Evolutionary conservation across 2,888 invertebrate species (phyloP).

Genomic region (Aporophyla nigra): DNA sequence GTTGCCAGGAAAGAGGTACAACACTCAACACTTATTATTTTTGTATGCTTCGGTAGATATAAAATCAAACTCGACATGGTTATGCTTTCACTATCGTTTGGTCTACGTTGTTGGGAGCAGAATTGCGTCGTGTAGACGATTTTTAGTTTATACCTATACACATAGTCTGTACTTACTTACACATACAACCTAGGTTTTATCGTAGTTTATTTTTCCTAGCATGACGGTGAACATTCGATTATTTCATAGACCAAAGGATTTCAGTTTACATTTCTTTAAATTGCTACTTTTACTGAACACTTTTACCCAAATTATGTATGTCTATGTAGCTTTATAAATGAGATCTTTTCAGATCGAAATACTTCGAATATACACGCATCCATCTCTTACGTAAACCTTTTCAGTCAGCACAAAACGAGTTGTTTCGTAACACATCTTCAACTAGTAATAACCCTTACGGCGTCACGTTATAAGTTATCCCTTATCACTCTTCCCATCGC

Average conservation of each 20-base stretch:
- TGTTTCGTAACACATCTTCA: conserved; percentile 36
- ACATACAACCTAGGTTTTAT: background rate
- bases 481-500: conserved; percentile 48
- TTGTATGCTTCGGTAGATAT: conserved; percentile 13
- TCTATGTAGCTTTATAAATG: background rate
- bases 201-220: background rate
- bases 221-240: background rate
- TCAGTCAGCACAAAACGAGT: conserved; percentile 10
- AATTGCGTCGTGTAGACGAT: background rate
- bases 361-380: background rate
- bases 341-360: background rate
- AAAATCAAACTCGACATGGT: conserved; percentile 4
- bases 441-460: conserved; percentile 43
- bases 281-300: background rate
- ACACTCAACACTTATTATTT: conserved; percentile 50
- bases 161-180: too few relatives aligned
- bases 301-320: background rate
- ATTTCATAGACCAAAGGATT: background rate
- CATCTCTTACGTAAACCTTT: background rate
- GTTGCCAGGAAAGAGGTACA: conserved; percentile 48
- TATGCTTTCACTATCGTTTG: conserved; percentile 12
- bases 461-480: conserved; percentile 40
- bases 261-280: background rate
- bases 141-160: too few relatives aligned
- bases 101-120: background rate